Evolutionary conservation across 2,888 invertebrate species (phyloP).

Genomic region (Calameuta pallipes): DNA sequence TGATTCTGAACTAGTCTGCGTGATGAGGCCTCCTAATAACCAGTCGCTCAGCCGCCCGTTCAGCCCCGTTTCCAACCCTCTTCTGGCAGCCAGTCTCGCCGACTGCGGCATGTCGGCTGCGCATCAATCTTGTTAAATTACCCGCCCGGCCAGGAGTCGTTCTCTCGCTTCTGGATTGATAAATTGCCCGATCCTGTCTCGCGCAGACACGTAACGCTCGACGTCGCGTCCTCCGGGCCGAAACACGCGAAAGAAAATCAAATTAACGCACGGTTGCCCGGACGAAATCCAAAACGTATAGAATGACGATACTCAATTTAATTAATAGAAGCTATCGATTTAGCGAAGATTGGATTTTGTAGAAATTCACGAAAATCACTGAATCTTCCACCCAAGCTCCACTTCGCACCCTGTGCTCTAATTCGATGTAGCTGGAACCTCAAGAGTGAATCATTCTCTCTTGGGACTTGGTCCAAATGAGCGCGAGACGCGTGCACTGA

Average conservation of each 20-base stretch:
- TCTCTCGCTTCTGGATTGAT: slow-evolving; percentile 56
- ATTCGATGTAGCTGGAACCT: not conserved
- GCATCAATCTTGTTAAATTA: slow-evolving; percentile 66
- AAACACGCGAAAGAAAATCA: slow-evolving; percentile 57
- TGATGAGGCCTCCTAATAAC: slow-evolving; percentile 60
- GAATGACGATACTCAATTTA: not conserved
- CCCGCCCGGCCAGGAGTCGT: slow-evolving; percentile 60
- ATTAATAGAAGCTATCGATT: not conserved
- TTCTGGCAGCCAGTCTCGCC: slow-evolving; percentile 20
- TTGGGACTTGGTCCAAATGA: slow-evolving; percentile 29
- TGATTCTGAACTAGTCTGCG: slow-evolving; percentile 52
- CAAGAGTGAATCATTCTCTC: not conserved
- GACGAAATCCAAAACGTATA: no score
- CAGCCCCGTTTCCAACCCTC: slow-evolving; percentile 22
- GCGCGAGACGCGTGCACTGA: slow-evolving; percentile 34
- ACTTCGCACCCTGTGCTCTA: not conserved
- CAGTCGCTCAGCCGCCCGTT: slow-evolving; percentile 53
- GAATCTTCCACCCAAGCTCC: not conserved
- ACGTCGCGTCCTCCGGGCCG: slow-evolving; percentile 43
- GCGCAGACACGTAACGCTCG: slow-evolving; percentile 57
- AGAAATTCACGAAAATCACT: not conserved
- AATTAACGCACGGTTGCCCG: slow-evolving; percentile 41
- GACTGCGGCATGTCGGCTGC: slow-evolving; percentile 63
- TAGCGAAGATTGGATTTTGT: not conserved
- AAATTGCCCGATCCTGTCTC: slow-evolving; percentile 60